These are phyloP conservation scores for Icerya purchasi DNA, from an alignment of 2,888 invertebrate species.

Conservation along the genomic window DNA sequence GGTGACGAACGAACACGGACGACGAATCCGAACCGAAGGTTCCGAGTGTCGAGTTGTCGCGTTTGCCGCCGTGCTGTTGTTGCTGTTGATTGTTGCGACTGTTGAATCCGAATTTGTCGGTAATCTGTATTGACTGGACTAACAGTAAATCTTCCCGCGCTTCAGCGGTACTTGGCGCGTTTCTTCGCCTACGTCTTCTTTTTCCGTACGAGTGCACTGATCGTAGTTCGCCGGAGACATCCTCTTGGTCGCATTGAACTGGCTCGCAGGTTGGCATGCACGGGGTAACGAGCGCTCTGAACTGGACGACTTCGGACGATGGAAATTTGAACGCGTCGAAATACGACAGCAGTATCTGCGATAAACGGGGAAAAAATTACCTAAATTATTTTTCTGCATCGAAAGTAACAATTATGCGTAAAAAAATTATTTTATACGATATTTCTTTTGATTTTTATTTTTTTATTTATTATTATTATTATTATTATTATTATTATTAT, in stretches of 20 bases:
- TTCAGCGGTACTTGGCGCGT: conserved; percentile 24
- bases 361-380: no score
- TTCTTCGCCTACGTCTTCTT: conserved; percentile 24
- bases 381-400: no score
- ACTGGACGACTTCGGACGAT: conserved; percentile 81
- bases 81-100: conserved; percentile 35
- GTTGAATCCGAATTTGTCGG: conserved; percentile 71
- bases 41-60: conserved; percentile 41
- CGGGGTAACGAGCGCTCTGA: conserved; percentile 83
- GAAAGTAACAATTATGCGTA: no score
- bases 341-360: conserved; percentile 60
- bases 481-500: no score
- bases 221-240: conserved; percentile 36
- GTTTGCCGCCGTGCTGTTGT: conserved; percentile 23
- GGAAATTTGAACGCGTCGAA: conserved; percentile 95
- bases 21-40: conserved; percentile 37
- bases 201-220: conserved; percentile 32
- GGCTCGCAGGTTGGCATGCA: conserved; percentile 86
- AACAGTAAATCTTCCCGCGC: conserved; percentile 60
- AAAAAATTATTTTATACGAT: no score
- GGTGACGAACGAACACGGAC: conserved; percentile 12
- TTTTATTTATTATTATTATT: no score
- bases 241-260: conserved; percentile 67
- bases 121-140: conserved; percentile 77
- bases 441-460: no score